These are phyloP conservation scores for Calliopsis andreniformis DNA, from an alignment of 1,140 invertebrate genomes.

Conservation along the genomic window DNA sequence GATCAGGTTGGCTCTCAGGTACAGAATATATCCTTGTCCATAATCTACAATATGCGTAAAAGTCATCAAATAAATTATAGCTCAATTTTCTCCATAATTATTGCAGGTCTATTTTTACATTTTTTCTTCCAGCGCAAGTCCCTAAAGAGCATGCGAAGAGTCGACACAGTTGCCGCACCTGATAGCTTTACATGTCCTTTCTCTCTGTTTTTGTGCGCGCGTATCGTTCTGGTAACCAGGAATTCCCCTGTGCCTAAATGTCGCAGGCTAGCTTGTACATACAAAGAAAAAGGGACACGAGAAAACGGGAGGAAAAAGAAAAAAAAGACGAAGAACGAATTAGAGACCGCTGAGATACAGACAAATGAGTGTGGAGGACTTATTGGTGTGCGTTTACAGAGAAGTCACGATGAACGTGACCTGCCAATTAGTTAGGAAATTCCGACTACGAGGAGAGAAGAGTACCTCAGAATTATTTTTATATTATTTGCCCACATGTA, in stretches of 20 bases:
- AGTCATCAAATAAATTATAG: too few species aligned
- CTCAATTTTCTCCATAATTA: too few species aligned
- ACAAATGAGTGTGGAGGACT: too few species aligned
- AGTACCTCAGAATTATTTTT: constrained; percentile 67
- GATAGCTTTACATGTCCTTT: background rate
- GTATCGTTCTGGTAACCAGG: constrained; percentile 37
- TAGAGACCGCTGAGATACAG: background rate
- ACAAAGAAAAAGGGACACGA: background rate
- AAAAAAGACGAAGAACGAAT: background rate
- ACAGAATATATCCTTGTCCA: too few species aligned
- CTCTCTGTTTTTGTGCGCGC: constrained; percentile 2
- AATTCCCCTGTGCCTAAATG: constrained; percentile 63
- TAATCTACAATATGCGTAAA: too few species aligned
- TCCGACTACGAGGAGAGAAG: constrained; percentile 44
- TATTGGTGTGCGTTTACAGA: background rate
- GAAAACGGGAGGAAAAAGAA: background rate
- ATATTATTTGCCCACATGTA: constrained; percentile 66
- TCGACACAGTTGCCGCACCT: background rate
- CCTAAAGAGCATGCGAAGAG: background rate
- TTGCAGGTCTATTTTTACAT: too few species aligned
- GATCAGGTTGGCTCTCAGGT: too few species aligned
- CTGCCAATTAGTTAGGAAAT: constrained; percentile 60
- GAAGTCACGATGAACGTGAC: constrained; percentile 30
- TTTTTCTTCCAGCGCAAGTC: too few species aligned
- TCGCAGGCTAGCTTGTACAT: constrained; percentile 24